phyloP scores from a whole-genome alignment of 2,797 vertebrate genomes.

The Pelodytes ibericus region DNA sequence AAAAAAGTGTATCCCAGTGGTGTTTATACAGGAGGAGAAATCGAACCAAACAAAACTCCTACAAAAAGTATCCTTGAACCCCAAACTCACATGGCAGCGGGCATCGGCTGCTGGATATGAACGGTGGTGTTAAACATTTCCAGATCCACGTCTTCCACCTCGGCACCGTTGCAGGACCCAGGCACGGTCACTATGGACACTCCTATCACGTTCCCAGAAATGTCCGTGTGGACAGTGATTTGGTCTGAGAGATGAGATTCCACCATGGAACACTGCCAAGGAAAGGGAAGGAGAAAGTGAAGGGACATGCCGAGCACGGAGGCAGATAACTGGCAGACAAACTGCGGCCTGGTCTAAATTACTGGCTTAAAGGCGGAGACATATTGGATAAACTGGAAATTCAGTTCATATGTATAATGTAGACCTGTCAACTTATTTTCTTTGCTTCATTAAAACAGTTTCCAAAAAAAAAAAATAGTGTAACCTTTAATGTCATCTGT shows the following conservation, averaged over 20 bases:
- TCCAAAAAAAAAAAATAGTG: no score
- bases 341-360: no score
- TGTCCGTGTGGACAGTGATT: conserved; percentile 83
- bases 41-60: neutral
- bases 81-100: conserved; percentile 78
- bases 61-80: neutral
- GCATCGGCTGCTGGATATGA: conserved; percentile 75
- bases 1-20: no score
- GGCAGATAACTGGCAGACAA: no score
- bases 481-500: no score
- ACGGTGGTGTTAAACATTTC: conserved; percentile 89
- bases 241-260: conserved; percentile 88
- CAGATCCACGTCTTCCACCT: conserved; percentile 86
- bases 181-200: conserved; percentile 86
- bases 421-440: no score
- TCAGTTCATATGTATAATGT: no score
- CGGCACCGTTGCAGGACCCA: conserved; percentile 79
- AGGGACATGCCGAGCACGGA: no score
- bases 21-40: no score
- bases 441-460: no score
- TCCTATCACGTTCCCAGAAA: conserved; percentile 83
- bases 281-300: neutral
- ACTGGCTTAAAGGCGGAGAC: no score
- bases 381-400: no score
- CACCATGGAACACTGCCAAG: conserved; percentile 83